Evolutionary conservation across 2,888 invertebrate species (phyloP).

Genomic region (Junonia oenone): DNA sequence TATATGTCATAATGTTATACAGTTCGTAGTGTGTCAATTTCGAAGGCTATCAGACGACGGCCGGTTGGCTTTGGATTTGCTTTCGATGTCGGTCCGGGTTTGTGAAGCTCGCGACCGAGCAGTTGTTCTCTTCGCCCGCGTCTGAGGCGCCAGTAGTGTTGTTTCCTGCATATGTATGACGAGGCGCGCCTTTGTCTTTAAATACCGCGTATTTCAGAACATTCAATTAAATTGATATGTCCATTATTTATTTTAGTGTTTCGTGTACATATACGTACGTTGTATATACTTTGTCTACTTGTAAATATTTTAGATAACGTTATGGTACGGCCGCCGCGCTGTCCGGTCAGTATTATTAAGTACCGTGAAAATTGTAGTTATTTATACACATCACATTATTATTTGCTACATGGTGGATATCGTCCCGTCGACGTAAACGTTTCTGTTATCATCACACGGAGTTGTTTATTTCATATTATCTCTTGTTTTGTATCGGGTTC

Average conservation of each 20-base stretch:
- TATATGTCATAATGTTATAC: conserved; percentile 72
- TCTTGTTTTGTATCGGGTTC: conserved; percentile 13
- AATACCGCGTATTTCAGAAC: conserved; percentile 54
- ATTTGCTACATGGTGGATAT: conserved; percentile 19
- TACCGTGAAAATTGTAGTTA: conserved; percentile 38
- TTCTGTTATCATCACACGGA: conserved; percentile 20
- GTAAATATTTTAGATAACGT: conserved; percentile 58
- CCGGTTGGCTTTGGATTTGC: conserved; percentile 37
- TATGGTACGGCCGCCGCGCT: conserved; percentile 47
- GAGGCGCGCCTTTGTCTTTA: conserved; percentile 52
- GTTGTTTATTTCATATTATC: conserved; percentile 20
- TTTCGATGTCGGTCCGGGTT: conserved; percentile 11
- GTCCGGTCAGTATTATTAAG: conserved; percentile 70
- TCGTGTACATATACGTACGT: conserved; percentile 65
- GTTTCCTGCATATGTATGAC: conserved; percentile 17
- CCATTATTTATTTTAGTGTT: conserved; percentile 73
- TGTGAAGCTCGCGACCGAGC: conserved; percentile 3
- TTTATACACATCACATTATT: conserved; percentile 22
- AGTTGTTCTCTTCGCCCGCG: background rate
- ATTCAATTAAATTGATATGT: conserved; percentile 75
- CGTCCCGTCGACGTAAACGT: conserved; percentile 10
- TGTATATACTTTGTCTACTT: conserved; percentile 61
- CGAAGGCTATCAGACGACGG: conserved; percentile 73
- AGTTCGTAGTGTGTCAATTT: conserved; percentile 74
- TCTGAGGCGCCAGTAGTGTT: conserved; percentile 9